Conservation (phyloP, 2,888 invertebrate species). For the Napeogenes sylphis region DNA sequence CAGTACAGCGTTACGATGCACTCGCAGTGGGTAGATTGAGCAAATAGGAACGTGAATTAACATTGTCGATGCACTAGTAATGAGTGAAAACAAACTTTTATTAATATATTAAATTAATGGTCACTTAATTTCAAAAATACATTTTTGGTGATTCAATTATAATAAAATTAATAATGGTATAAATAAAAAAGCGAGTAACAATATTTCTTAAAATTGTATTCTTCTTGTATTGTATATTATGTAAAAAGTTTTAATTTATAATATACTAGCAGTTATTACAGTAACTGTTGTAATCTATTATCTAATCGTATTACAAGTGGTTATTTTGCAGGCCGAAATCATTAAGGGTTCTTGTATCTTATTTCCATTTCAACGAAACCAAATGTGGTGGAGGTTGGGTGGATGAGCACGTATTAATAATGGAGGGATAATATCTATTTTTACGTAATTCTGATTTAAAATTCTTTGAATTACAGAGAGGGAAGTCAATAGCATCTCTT, state of each 20-base stretch:
- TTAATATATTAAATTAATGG: slow-evolving; percentile 2
- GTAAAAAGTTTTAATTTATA: no score
- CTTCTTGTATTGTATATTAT: no score
- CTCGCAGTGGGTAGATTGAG: slow-evolving; percentile 24
- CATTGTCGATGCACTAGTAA: slow-evolving; percentile 7
- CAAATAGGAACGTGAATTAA: slow-evolving; percentile 31
- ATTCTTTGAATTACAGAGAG: slow-evolving; percentile 23
- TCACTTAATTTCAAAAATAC: neutral
- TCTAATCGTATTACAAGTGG: slow-evolving; percentile 15
- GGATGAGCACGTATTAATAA: slow-evolving; percentile 67
- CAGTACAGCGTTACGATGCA: slow-evolving; percentile 19
- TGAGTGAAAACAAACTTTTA: slow-evolving; percentile 11
- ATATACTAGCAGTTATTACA: no score
- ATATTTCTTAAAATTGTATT: no score
- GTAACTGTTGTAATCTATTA: no score
- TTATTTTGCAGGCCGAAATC: slow-evolving; percentile 19
- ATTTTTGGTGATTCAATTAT: no score
- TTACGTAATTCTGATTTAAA: slow-evolving; percentile 20
- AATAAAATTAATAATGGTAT: no score
- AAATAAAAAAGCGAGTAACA: no score
- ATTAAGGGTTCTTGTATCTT: slow-evolving; percentile 22
- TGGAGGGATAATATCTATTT: slow-evolving; percentile 38
- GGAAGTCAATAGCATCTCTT: slow-evolving; percentile 20
- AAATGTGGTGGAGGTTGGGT: slow-evolving; percentile 35
- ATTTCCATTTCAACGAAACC: slow-evolving; percentile 17